Percentiles rank a stretch among this genome's conserved stretches.
Evolutionary conservation across 2,888 invertebrate species (phyloP).

Genomic region (Nematopogon swammerdamellus): DNA sequence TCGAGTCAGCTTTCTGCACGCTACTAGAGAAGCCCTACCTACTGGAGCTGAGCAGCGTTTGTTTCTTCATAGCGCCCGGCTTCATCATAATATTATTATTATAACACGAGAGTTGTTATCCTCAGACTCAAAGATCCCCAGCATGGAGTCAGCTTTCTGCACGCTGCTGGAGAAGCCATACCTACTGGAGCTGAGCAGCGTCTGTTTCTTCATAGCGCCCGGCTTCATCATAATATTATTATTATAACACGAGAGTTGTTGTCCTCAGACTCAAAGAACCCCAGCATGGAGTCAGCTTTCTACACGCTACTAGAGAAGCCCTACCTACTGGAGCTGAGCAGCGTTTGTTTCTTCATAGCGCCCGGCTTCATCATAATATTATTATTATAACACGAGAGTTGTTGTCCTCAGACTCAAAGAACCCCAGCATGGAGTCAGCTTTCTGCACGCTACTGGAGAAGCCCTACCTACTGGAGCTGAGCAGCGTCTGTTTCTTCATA

Average conservation of each 20-base stretch:
- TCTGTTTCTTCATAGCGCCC: neutral
- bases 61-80: neutral
- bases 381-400: no score
- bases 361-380: slow-evolving; percentile 73
- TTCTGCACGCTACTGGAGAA: slow-evolving; percentile 73
- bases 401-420: slow-evolving; percentile 32
- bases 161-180: no score
- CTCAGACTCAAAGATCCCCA: no score
- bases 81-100: slow-evolving; percentile 7
- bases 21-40: no score
- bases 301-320: slow-evolving; percentile 69
- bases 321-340: slow-evolving; percentile 76
- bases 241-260: no score
- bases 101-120: no score
- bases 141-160: no score
- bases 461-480: slow-evolving; percentile 72
- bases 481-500: slow-evolving; percentile 79
- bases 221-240: slow-evolving; percentile 7
- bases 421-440: slow-evolving; percentile 61
- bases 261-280: slow-evolving; percentile 34
- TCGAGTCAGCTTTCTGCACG: no score
- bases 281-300: slow-evolving; percentile 66
- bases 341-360: slow-evolving; percentile 76
- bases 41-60: slow-evolving; percentile 17
- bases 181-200: slow-evolving; percentile 17